Percentiles rank a stretch among this genome's conserved stretches.
Conservation (phyloP, 2,113 vertebrate genomes). For the Nothoprocta pentlandii region DNA sequence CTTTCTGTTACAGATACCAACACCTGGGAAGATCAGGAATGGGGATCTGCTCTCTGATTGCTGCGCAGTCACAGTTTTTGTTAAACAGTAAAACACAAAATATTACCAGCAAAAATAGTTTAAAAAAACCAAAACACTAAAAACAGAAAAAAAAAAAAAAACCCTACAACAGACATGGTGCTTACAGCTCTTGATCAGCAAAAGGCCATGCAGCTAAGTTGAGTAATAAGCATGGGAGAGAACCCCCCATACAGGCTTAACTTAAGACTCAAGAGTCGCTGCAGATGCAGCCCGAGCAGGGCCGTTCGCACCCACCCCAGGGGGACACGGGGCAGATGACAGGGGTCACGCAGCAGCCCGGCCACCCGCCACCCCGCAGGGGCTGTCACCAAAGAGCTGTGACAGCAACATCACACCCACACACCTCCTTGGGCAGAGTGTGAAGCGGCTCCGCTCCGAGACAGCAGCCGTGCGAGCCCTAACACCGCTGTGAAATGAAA, state of each 20-base stretch:
- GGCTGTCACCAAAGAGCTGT: not conserved
- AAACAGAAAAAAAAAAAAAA: not conserved
- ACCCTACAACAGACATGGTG: not conserved
- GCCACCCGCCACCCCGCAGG: not conserved
- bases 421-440: not conserved
- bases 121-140: too few relatives aligned
- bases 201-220: not conserved
- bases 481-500: not conserved
- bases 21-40: not conserved
- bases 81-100: not conserved
- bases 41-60: not conserved
- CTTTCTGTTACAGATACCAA: not conserved
- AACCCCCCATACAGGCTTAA: too few relatives aligned
- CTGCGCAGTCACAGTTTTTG: not conserved
- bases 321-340: too few relatives aligned
- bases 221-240: too few relatives aligned
- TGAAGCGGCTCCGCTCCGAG: not conserved
- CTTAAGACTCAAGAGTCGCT: too few relatives aligned
- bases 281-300: too few relatives aligned
- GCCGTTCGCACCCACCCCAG: too few relatives aligned
- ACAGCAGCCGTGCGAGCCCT: not conserved
- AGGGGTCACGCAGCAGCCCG: not conserved
- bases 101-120: rapidly evolving
- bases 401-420: not conserved
- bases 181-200: not conserved